Percentiles rank a stretch among this genome's conserved stretches.
These are phyloP conservation scores for Drosophila engyochracea DNA, from an alignment of 2,888 invertebrate species.

Conservation along the genomic window DNA sequence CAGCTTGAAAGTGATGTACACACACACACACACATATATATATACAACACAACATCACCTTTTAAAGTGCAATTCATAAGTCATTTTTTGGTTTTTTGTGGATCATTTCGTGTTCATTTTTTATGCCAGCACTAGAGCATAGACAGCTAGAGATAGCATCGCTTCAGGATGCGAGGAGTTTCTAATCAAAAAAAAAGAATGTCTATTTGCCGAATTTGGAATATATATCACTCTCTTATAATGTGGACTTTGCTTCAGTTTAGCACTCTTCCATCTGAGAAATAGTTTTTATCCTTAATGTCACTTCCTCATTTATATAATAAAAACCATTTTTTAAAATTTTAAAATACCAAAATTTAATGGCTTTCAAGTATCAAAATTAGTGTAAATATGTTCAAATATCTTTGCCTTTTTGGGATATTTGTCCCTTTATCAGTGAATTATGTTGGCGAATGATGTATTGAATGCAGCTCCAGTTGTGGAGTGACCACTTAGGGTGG, in stretches of 20 bases:
- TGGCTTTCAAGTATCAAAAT: background rate
- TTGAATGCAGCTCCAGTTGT: constrained; percentile 20
- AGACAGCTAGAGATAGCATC: constrained; percentile 57
- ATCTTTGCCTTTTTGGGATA: background rate
- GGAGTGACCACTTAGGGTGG: constrained; percentile 35
- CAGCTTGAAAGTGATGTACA: constrained; percentile 53
- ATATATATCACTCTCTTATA: background rate
- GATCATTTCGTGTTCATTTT: constrained; percentile 70
- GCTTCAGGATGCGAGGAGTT: constrained; percentile 14
- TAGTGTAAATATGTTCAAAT: background rate
- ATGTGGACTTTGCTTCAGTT: background rate
- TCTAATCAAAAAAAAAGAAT: background rate
- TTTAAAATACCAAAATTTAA: background rate
- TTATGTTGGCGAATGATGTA: constrained; percentile 28
- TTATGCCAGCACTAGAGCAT: constrained; percentile 49
- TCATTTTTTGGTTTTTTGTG: constrained; percentile 55
- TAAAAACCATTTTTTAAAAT: background rate
- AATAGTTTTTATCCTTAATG: no score
- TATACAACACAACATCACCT: constrained; percentile 21
- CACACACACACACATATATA: constrained; percentile 3
- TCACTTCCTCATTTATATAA: no score
- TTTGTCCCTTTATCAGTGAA: constrained; percentile 22
- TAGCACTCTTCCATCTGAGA: background rate
- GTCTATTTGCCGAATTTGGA: background rate
- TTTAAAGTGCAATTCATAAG: constrained; percentile 74